A percentile compares a stretch with the other conserved stretches of the same genome.
These are phyloP conservation scores for Pachypeltis micranthus DNA, from an alignment of 1,140 invertebrate species.

Conservation along the genomic window DNA sequence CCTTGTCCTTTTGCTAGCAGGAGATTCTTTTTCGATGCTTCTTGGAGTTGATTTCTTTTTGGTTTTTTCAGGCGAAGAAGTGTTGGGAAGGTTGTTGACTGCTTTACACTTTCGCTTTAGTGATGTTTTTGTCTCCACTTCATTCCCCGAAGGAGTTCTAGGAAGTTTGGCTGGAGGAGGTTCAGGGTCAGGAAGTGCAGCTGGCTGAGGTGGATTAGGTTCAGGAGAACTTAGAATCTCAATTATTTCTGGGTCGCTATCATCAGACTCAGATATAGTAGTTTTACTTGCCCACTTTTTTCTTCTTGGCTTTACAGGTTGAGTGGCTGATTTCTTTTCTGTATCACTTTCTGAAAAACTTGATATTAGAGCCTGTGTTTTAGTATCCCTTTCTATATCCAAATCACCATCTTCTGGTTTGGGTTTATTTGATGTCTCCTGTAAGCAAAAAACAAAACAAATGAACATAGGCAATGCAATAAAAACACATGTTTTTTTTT, in stretches of 20 bases:
- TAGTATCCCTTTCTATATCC: constrained; percentile 13
- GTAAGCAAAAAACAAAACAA: too few species aligned
- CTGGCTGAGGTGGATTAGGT: not conserved
- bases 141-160: constrained; percentile 18
- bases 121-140: constrained; percentile 11
- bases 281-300: constrained; percentile 1
- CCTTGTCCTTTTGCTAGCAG: constrained; percentile 9
- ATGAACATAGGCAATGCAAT: too few species aligned
- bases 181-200: not conserved
- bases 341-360: constrained; percentile 27
- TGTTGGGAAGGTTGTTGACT: not conserved
- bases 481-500: too few species aligned
- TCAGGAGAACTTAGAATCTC: not conserved
- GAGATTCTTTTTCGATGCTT: constrained; percentile 12
- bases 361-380: constrained; percentile 24
- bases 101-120: constrained; percentile 6
- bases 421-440: too few species aligned
- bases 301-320: constrained; percentile 12
- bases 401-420: constrained; percentile 24
- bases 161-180: not conserved
- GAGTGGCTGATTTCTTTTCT: constrained; percentile 13
- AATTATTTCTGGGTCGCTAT: constrained; percentile 13
- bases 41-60: constrained; percentile 12
- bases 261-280: not conserved
- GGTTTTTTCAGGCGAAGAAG: not conserved